phyloP scores from a whole-genome alignment of 2,888 invertebrate species.

The Chrysodeixis includens region DNA sequence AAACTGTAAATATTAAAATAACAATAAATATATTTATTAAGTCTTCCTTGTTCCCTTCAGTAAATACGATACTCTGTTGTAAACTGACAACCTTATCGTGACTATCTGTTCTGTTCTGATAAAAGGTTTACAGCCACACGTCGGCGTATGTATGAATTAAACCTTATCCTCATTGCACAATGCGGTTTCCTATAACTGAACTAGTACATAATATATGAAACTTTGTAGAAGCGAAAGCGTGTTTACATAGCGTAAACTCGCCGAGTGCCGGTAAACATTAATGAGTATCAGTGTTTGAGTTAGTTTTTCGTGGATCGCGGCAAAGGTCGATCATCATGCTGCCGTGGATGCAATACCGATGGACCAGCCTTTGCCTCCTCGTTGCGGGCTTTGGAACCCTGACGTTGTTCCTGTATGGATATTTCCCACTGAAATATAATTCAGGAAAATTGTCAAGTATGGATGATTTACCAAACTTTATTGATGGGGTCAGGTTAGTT shows the following conservation, averaged over 20 bases:
- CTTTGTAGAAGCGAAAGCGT: conserved; percentile 61
- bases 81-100: conserved; percentile 41
- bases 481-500: conserved; percentile 87
- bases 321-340: conserved; percentile 69
- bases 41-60: background rate
- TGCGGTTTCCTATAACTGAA: conserved; percentile 54
- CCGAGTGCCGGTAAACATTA: conserved; percentile 27
- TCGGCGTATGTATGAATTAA: conserved; percentile 37
- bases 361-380: conserved; percentile 82
- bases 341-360: conserved; percentile 81
- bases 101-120: conserved; percentile 30
- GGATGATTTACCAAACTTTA: conserved; percentile 87
- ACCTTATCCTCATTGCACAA: conserved; percentile 63
- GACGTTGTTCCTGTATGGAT: conserved; percentile 89
- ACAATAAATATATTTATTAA: background rate
- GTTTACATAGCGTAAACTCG: conserved; percentile 37
- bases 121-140: conserved; percentile 25
- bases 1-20: background rate
- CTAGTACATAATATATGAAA: conserved; percentile 54
- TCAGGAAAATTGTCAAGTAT: conserved; percentile 83
- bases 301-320: conserved; percentile 28
- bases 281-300: conserved; percentile 38
- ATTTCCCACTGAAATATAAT: conserved; percentile 89
- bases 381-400: conserved; percentile 77
- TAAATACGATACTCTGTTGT: background rate